Evolutionary conservation across 2,113 vertebrate genomes (phyloP).

Genomic region (Australoheros scitulus): DNA sequence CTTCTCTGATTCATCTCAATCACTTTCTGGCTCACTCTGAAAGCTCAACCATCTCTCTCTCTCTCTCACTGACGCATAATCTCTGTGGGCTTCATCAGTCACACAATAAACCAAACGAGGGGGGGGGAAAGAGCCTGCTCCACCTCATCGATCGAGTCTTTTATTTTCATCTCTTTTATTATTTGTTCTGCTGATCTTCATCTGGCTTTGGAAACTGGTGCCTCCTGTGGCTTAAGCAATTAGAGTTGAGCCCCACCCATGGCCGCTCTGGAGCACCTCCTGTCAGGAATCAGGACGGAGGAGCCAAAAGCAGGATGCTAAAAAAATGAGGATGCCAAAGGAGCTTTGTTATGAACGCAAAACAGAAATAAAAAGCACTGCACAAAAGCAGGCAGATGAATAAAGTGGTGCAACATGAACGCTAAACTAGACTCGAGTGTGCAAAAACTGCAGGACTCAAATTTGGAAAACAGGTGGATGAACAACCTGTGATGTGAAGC

Average conservation of each 20-base stretch:
- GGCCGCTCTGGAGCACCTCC: not conserved
- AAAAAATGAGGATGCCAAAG: not conserved
- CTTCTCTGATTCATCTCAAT: not conserved
- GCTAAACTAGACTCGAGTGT: not conserved
- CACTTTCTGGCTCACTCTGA: not conserved
- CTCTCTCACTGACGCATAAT: not conserved
- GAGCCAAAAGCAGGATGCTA: not conserved
- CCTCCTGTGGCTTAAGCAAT: not conserved
- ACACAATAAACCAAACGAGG: not conserved
- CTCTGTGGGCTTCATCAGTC: not conserved
- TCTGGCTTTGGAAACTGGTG: not conserved
- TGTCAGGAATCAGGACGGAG: not conserved
- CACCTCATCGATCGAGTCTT: not conserved
- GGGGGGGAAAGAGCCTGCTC: fast-evolving
- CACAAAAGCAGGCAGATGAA: not conserved
- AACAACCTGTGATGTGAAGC: not conserved
- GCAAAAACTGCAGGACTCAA: not conserved
- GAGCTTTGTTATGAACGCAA: not conserved
- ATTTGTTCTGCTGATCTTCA: not conserved
- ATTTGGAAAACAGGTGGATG: not conserved
- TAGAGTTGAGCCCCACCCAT: not conserved
- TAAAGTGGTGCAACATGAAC: not conserved
- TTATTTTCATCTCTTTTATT: not conserved
- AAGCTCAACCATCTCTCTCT: not conserved
- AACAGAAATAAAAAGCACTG: not conserved